A percentile compares a stretch with the other conserved stretches of the same genome.
Conservation (phyloP, 2,888 invertebrate species). For the Dermolepida albohirtum region DNA sequence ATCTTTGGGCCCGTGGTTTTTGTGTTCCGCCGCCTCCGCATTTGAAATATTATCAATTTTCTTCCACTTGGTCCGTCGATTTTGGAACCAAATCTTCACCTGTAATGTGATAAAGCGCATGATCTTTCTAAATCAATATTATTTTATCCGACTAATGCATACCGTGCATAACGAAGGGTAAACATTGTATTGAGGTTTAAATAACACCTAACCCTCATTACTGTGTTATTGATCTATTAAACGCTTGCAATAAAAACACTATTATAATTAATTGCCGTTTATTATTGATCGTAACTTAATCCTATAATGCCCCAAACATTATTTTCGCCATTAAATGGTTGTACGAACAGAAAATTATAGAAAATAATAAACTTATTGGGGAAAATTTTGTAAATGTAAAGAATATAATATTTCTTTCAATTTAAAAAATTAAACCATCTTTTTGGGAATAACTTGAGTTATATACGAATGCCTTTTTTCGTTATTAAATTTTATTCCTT, state of each 20-base stretch:
- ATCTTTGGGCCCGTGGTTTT: slow-evolving; percentile 66
- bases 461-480: too few species aligned
- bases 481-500: too few species aligned
- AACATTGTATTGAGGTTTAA: slow-evolving; percentile 43
- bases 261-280: slow-evolving; percentile 2
- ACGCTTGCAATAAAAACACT: too few species aligned
- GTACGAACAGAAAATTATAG: too few species aligned
- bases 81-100: slow-evolving; percentile 94
- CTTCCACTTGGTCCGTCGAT: slow-evolving; percentile 86
- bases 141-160: slow-evolving; percentile 50
- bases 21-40: slow-evolving; percentile 88
- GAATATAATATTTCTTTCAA: too few species aligned
- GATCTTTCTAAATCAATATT: slow-evolving; percentile 52
- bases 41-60: slow-evolving; percentile 93
- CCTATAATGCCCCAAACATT: background rate
- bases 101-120: slow-evolving; percentile 66
- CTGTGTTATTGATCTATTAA: slow-evolving; percentile 46
- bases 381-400: too few species aligned
- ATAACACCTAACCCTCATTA: slow-evolving; percentile 40
- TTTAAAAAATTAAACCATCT: too few species aligned
- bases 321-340: background rate
- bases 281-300: slow-evolving; percentile 5
- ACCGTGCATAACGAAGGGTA: slow-evolving; percentile 49
- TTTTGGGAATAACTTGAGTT: too few species aligned
- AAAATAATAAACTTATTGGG: too few species aligned